phyloP scores from a whole-genome alignment of 2,113 vertebrate species.

The Cisticola juncidis region DNA sequence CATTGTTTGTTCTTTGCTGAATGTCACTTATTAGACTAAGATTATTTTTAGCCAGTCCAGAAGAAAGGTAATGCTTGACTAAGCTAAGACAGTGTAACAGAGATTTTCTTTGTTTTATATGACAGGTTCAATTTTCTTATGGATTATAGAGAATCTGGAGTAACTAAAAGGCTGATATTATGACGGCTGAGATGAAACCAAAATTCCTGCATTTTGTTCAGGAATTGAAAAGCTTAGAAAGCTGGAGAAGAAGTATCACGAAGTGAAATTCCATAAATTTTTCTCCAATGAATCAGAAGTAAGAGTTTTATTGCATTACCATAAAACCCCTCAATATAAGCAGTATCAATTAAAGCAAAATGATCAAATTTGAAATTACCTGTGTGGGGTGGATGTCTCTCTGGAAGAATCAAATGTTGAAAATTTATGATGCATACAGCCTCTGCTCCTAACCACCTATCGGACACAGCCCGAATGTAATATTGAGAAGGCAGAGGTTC shows the following conservation, averaged over 20 bases:
- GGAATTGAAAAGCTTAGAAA: background rate
- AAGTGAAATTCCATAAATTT: background rate
- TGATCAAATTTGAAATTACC: slow-evolving; percentile 74
- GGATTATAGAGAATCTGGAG: background rate
- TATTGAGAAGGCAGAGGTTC: slow-evolving; percentile 97
- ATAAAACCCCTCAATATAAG: background rate
- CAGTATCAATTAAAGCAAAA: background rate
- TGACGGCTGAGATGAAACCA: background rate
- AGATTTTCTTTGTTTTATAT: background rate
- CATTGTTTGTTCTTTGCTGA: background rate
- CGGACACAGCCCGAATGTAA: slow-evolving; percentile 94
- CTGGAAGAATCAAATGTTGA: slow-evolving; percentile 94
- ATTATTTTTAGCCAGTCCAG: background rate
- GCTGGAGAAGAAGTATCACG: background rate
- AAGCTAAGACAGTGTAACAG: background rate
- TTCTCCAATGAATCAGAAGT: background rate
- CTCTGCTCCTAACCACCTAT: slow-evolving; percentile 95
- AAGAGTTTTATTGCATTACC: background rate
- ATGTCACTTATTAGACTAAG: background rate
- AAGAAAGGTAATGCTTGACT: background rate
- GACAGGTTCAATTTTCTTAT: background rate
- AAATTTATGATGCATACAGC: slow-evolving; percentile 97
- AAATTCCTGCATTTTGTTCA: background rate
- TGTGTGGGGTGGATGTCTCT: slow-evolving; percentile 96
- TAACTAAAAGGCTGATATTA: background rate